A percentile compares a stretch with the other conserved stretches of the same genome.
phyloP scores from a whole-genome alignment of 2,888 invertebrate genomes.

The Tribolium freemani region DNA sequence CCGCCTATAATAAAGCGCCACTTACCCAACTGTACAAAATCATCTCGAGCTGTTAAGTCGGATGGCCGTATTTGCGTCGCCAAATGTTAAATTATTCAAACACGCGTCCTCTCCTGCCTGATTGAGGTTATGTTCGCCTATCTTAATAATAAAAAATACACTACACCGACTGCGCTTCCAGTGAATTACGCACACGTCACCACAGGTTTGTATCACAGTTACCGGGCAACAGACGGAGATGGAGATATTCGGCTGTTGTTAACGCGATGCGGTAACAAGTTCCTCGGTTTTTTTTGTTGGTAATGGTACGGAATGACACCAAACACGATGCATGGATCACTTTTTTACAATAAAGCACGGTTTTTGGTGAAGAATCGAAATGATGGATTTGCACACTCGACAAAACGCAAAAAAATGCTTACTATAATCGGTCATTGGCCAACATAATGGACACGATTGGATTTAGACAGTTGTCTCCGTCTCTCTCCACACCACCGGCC shows the following conservation, averaged over 20 bases:
- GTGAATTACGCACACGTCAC: slow-evolving; percentile 15
- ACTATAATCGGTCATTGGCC: slow-evolving; percentile 33
- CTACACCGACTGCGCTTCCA: slow-evolving; percentile 17
- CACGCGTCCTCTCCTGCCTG: slow-evolving; percentile 53
- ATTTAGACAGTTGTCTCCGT: slow-evolving; percentile 5
- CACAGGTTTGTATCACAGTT: slow-evolving; percentile 27
- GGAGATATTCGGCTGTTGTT: background rate
- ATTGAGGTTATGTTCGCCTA: slow-evolving; percentile 51
- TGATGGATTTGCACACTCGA: background rate
- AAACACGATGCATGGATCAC: slow-evolving; percentile 22
- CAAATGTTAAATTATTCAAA: slow-evolving; percentile 47
- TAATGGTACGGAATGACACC: background rate
- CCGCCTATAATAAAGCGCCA: background rate
- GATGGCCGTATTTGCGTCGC: slow-evolving; percentile 50
- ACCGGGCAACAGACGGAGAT: slow-evolving; percentile 3
- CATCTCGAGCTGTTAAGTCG: slow-evolving; percentile 53
- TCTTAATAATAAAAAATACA: slow-evolving; percentile 35
- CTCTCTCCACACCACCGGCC: background rate
- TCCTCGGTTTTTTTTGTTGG: slow-evolving; percentile 28
- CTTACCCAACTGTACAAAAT: slow-evolving; percentile 64
- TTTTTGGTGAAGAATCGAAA: background rate
- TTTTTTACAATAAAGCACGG: slow-evolving; percentile 12
- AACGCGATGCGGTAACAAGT: slow-evolving; percentile 3
- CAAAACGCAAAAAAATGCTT: slow-evolving; percentile 6
- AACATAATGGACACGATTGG: slow-evolving; percentile 4